Evolutionary conservation across 2,797 vertebrate genomes (phyloP).

Genomic region (Acanthopagrus latus): DNA sequence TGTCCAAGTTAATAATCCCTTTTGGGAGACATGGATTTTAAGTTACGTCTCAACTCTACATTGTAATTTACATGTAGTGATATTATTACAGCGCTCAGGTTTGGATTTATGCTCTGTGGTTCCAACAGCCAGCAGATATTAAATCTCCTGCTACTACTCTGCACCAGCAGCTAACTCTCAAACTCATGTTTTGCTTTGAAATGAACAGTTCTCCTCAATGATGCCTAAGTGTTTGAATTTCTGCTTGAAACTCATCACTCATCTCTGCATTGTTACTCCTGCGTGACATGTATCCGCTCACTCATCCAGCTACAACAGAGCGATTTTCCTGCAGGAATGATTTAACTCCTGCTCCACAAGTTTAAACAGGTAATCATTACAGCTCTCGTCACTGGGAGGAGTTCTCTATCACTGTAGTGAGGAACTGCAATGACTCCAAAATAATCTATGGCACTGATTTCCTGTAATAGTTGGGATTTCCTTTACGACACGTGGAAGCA

Average conservation of each 20-base stretch:
- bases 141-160: not conserved
- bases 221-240: not conserved
- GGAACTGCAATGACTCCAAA: slow-evolving; percentile 18
- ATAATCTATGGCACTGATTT: slow-evolving; percentile 42
- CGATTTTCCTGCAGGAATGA: slow-evolving; percentile 18
- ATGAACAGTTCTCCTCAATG: not conserved
- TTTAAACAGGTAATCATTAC: slow-evolving; percentile 21
- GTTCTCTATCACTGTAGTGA: slow-evolving; percentile 6
- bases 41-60: not conserved
- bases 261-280: slow-evolving; percentile 8
- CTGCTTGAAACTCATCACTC: not conserved
- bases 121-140: not conserved
- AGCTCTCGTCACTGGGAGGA: slow-evolving; percentile 3
- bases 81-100: not conserved
- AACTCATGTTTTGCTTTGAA: not conserved
- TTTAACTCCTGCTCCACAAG: slow-evolving; percentile 16
- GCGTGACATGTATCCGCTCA: not conserved
- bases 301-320: not conserved
- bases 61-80: too few relatives aligned
- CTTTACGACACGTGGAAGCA: slow-evolving; percentile 23
- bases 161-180: not conserved
- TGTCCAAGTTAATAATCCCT: not conserved
- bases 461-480: slow-evolving; percentile 43
- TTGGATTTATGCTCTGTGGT: not conserved
- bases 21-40: not conserved